A percentile compares a stretch with the other conserved stretches of the same genome.
Conservation (phyloP, 2,113 vertebrate species). For the Gasterosteus aculeatus region DNA sequence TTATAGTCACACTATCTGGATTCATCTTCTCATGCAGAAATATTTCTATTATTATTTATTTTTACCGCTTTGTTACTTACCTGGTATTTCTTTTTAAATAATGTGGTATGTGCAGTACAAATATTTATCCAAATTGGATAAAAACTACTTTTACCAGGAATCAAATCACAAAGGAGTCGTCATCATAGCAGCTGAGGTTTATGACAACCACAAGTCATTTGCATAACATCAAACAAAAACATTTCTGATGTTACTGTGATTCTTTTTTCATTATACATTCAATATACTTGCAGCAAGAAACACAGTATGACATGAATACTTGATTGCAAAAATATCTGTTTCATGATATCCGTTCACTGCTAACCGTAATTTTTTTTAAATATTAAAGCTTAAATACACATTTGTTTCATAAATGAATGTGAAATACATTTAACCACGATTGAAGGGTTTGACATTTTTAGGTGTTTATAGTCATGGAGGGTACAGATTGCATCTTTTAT, state of each 20-base stretch:
- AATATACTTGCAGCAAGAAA: constrained; percentile 15
- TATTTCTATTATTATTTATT: neutral
- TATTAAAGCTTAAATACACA: neutral
- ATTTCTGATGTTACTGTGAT: constrained; percentile 22
- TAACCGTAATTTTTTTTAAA: constrained; percentile 7
- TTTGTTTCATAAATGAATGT: constrained; percentile 10
- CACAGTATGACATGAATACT: constrained; percentile 19
- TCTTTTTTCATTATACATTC: constrained; percentile 25
- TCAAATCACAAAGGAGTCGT: neutral
- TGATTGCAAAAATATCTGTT: constrained; percentile 48
- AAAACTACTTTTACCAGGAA: neutral
- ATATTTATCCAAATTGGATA: neutral
- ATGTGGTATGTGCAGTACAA: neutral
- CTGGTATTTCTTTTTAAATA: neutral
- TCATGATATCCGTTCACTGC: constrained; percentile 8
- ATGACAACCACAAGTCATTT: constrained; percentile 2
- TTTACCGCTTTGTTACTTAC: neutral
- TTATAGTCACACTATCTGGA: neutral
- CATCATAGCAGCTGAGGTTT: neutral
- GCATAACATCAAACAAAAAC: constrained; percentile 15
- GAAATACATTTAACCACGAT: neutral
- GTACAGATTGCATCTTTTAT: neutral
- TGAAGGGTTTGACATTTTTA: constrained; percentile 7
- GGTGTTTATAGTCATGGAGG: neutral
- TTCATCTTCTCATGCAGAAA: neutral